Evolutionary conservation across 2,113 vertebrate genomes (phyloP).

Genomic region (Typhlomys cinereus): DNA sequence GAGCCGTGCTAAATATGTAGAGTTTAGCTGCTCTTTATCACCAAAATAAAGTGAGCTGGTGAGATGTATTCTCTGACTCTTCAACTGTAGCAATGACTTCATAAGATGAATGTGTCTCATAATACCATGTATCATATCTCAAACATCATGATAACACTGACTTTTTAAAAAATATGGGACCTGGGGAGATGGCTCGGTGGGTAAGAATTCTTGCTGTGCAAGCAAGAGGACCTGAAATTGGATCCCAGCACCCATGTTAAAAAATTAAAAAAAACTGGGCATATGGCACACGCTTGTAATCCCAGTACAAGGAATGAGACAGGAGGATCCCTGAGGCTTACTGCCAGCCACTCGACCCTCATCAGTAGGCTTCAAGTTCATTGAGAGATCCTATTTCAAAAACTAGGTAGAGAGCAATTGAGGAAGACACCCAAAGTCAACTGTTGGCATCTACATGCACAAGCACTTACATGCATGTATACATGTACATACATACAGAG

Average conservation of each 20-base stretch:
- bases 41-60: neutral
- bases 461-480: neutral
- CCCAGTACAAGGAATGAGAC: neutral
- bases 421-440: neutral
- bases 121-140: neutral
- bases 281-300: neutral
- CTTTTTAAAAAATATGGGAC: neutral
- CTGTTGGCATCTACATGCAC: neutral
- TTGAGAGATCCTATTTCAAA: neutral
- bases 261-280: too few relatives aligned
- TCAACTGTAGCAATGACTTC: neutral
- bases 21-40: neutral
- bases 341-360: neutral
- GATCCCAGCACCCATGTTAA: neutral
- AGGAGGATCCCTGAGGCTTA: too few relatives aligned
- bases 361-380: neutral
- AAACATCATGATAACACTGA: neutral
- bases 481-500: too few relatives aligned
- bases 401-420: neutral
- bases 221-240: neutral
- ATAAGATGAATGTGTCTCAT: neutral
- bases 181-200: neutral
- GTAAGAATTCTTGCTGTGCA: neutral
- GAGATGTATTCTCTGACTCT: neutral
- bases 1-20: neutral